Conservation (phyloP, 2,888 invertebrate species). For the Scaptomyza polygonia region DNA sequence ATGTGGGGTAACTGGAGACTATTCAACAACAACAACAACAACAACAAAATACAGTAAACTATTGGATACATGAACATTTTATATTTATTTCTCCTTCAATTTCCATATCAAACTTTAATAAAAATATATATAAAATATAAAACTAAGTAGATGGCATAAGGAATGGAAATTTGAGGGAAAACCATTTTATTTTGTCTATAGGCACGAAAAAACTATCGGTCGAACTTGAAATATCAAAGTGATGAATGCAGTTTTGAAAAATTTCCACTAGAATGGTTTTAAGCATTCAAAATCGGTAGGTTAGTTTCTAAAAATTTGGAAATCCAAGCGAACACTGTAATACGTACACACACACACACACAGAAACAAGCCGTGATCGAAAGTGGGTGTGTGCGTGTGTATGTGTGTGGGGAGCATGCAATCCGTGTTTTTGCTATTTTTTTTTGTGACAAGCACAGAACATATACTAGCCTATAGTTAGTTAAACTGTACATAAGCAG, state of each 20-base stretch:
- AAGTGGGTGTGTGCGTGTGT: constrained; percentile 14
- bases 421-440: constrained; percentile 19
- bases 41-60: constrained; percentile 22
- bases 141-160: no score
- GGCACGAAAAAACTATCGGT: neutral
- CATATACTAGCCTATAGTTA: constrained; percentile 58
- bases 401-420: constrained; percentile 46
- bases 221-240: no score
- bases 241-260: no score
- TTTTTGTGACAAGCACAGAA: constrained; percentile 38
- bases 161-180: no score
- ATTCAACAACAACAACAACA: constrained; percentile 47
- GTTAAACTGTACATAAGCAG: constrained; percentile 57
- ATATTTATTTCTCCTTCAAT: neutral
- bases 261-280: no score
- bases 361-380: constrained; percentile 1
- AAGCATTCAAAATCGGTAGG: no score
- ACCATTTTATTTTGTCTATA: no score
- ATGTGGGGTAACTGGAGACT: constrained; percentile 40
- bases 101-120: no score
- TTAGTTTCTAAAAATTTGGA: neutral
- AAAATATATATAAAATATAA: no score
- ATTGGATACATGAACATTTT: neutral
- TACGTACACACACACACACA: constrained; percentile 5
- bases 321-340: constrained; percentile 6